A percentile compares a stretch with the other conserved stretches of the same genome.
Conservation (phyloP, 2,888 invertebrate genomes). For the Endotricha flammealis region DNA sequence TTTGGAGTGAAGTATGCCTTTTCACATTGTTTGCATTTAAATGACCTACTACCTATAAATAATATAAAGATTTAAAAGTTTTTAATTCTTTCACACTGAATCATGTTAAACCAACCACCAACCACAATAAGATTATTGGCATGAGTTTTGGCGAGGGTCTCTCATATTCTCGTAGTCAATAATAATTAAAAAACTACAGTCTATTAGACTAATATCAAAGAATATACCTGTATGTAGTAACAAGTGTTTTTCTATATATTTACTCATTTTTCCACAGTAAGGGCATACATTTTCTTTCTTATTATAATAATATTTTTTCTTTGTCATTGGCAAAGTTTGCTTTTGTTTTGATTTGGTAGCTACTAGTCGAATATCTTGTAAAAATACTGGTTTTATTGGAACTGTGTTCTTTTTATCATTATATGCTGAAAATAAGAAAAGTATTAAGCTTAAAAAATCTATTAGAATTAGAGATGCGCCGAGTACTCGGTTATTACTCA, state of each 20-base stretch:
- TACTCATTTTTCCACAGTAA: slow-evolving; percentile 44
- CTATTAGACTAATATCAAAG: background rate
- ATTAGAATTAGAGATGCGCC: no score
- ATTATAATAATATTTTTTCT: slow-evolving; percentile 13
- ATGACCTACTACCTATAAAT: slow-evolving; percentile 37
- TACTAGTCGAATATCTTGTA: slow-evolving; percentile 35
- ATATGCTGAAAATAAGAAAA: slow-evolving; percentile 9
- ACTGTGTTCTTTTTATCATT: slow-evolving; percentile 15
- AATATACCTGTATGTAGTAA: slow-evolving; percentile 38
- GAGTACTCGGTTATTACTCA: no score
- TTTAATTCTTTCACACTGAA: no score
- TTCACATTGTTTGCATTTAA: slow-evolving; percentile 43
- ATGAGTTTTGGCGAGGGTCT: no score
- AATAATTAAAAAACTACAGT: no score
- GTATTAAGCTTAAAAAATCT: no score
- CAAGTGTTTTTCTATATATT: slow-evolving; percentile 35
- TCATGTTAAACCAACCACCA: no score
- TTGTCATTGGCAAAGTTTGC: slow-evolving; percentile 3
- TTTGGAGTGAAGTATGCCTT: slow-evolving; percentile 30
- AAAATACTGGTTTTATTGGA: slow-evolving; percentile 37
- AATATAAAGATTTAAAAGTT: no score
- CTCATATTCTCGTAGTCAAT: no score
- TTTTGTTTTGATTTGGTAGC: slow-evolving; percentile 13
- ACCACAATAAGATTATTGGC: no score
- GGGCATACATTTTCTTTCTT: slow-evolving; percentile 36